phyloP scores from a whole-genome alignment of 2,113 vertebrate species.

The Albula goreensis region DNA sequence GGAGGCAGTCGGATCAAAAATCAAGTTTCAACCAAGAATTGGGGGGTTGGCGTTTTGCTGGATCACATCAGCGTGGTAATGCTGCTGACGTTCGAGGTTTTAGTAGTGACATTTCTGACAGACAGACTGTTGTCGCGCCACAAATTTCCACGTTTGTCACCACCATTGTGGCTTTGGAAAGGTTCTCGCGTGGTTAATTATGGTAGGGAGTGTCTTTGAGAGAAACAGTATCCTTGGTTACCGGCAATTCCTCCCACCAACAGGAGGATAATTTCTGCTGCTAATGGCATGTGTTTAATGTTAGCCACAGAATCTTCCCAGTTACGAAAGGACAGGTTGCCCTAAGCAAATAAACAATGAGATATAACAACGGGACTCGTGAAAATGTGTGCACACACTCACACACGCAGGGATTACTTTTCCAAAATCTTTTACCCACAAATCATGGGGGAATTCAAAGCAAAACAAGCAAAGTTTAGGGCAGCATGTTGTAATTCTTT shows the following conservation, averaged over 20 bases:
- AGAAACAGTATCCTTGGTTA: conserved; percentile 39
- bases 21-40: background rate
- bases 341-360: conserved; percentile 21
- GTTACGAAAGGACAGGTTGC: conserved; percentile 17
- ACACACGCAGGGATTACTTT: conserved; percentile 21
- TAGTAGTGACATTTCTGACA: background rate
- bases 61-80: conserved; percentile 20
- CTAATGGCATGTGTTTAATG: conserved; percentile 2
- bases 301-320: background rate
- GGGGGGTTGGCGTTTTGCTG: background rate
- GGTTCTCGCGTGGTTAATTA: conserved; percentile 21
- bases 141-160: conserved; percentile 17
- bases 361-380: conserved; percentile 4
- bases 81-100: conserved; percentile 7
- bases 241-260: conserved; percentile 9
- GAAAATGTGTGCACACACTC: conserved; percentile 17
- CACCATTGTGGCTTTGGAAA: conserved; percentile 8
- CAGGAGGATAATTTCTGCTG: background rate
- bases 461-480: background rate
- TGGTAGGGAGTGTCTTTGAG: conserved; percentile 32
- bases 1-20: background rate
- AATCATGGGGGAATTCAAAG: background rate
- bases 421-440: background rate
- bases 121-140: background rate
- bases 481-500: background rate